Evolutionary conservation across 2,888 invertebrate species (phyloP).

Genomic region (Micoletzkya japonica): DNA sequence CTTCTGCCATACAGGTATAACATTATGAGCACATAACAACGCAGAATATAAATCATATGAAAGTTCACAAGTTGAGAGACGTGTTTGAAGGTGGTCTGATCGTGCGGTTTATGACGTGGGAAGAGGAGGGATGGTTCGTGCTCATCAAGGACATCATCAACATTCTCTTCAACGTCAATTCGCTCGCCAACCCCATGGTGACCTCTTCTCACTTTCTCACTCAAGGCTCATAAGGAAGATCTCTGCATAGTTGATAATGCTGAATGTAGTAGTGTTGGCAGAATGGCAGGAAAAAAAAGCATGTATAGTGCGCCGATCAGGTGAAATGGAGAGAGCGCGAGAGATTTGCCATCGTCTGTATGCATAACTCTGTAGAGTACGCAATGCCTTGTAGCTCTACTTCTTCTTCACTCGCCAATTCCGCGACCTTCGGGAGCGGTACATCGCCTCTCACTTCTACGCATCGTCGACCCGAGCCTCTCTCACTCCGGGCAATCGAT

Average conservation of each 20-base stretch:
- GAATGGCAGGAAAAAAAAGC: too few relatives aligned
- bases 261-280: neutral
- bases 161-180: conserved; percentile 61
- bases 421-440: conserved; percentile 47
- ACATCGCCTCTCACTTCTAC: conserved; percentile 20
- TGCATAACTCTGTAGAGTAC: too few relatives aligned
- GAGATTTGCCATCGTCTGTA: too few relatives aligned
- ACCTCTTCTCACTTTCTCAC: neutral
- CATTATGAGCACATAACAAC: neutral
- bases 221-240: conserved; percentile 3
- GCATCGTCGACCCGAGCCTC: too few relatives aligned
- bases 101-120: conserved; percentile 54
- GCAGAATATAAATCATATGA: too few relatives aligned
- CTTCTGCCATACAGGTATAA: conserved; percentile 60
- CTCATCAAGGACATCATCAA: conserved; percentile 60
- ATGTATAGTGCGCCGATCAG: too few relatives aligned
- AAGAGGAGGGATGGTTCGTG: conserved; percentile 51
- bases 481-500: too few relatives aligned
- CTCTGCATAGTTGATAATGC: conserved; percentile 4
- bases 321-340: too few relatives aligned
- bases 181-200: conserved; percentile 61
- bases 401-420: conserved; percentile 63
- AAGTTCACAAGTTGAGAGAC: too few relatives aligned
- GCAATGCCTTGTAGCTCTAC: conserved; percentile 55
- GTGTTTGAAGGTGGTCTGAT: conserved; percentile 60